Evolutionary conservation across 1,140 invertebrate species (phyloP).

Genomic region (Melitaea cinxia): DNA sequence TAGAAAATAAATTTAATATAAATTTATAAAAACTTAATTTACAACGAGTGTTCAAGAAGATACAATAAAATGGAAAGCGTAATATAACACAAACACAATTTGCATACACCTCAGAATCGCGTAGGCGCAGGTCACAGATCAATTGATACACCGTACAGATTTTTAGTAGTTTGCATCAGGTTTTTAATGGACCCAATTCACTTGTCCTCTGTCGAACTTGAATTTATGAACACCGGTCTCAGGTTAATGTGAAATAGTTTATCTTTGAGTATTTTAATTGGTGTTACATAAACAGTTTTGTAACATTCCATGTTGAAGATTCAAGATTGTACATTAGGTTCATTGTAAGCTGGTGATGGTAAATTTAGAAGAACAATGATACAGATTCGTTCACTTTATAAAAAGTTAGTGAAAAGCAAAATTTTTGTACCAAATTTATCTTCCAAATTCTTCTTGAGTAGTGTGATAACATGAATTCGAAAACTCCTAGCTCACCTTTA

Average conservation of each 20-base stretch:
- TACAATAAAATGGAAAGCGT: conserved; percentile 8
- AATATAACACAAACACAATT: conserved; percentile 7
- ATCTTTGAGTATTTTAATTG: conserved; percentile 11
- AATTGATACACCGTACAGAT: conserved; percentile 12
- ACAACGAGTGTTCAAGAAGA: not conserved
- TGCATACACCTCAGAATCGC: conserved; percentile 7
- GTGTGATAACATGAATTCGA: no score
- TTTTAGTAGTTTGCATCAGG: conserved; percentile 18
- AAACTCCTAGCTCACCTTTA: no score
- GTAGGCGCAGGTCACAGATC: conserved; percentile 21
- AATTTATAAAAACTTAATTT: not conserved
- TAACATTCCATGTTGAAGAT: not conserved
- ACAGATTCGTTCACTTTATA: no score
- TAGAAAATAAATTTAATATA: not conserved
- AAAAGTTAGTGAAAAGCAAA: no score
- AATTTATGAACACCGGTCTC: conserved; percentile 8
- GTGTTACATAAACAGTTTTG: conserved; percentile 10
- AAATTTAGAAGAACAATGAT: no score
- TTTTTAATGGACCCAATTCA: conserved; percentile 16
- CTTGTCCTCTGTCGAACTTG: conserved; percentile 18
- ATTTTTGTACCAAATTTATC: no score
- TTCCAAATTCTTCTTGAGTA: no score
- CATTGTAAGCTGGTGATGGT: no score
- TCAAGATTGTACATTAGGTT: not conserved
- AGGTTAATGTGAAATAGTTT: not conserved